Evolutionary conservation across 2,888 invertebrate genomes (phyloP), one percentile per base, ranked within the genome.

Genomic region (Ferdinandea cuprea): DNA sequence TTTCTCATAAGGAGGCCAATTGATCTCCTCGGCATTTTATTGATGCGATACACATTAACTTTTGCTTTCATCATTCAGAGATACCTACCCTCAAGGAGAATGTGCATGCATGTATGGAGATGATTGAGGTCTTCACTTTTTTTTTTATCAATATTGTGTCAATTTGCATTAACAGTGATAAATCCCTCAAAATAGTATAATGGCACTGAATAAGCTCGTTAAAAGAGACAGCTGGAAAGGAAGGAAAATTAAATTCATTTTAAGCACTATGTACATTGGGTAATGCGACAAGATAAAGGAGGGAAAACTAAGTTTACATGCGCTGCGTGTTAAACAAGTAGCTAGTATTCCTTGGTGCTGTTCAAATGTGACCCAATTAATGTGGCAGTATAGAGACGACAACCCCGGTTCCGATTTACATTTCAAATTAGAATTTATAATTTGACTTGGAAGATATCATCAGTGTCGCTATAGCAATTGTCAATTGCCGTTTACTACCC

Each of bases 351-450:
- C 46, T 61, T 15, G 13, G 46, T 15, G 30, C 19, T 30, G 15
- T 25, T 25, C 61, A 48, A 58, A 69, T 46, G 63, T 17, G 65
- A 50, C 46, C 46, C 65, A 81, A 81, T 81, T 81, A 76, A 71
- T 66, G 65, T 71, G 65, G 58, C 69, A 52, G 65, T 59, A 52
- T 65, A 21, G 30, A n/a, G n/a, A n/a, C 11, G 5, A 35, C 32
- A 42, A 37, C 56, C 74, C 50, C 59, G 37, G 52, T 52, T 66
- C 32, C 52, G 52, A 76, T 81, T 81, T 71, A 81, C 81, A 76
- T 71, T 65, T 58, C 69, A 71, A 81, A 81, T 81, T 81, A 76
- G 76, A 74, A 58, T 69, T 80, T 63, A 63, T 69, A 74, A 80
- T 80, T 80, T 58, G 44, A 54, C 61, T 74, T 61, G 61, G 35